Evolutionary conservation across 2,888 invertebrate species (phyloP).

Genomic region (Erebia aethiops): DNA sequence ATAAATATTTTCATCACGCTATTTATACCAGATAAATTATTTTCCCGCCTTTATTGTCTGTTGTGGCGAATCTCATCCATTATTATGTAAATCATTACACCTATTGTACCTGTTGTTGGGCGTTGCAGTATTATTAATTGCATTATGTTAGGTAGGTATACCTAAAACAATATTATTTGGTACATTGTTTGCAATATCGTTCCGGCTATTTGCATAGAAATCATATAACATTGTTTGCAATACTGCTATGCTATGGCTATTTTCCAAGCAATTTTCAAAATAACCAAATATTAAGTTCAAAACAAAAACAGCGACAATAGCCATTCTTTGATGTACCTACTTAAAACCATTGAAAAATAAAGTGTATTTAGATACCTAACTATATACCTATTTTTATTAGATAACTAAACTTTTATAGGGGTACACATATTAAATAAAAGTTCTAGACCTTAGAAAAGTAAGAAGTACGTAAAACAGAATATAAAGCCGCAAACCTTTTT

Average conservation of each 20-base stretch:
- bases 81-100: slow-evolving; percentile 6
- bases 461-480: too few relatives aligned
- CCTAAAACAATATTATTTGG: background rate
- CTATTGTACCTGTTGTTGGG: slow-evolving; percentile 4
- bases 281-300: too few relatives aligned
- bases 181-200: background rate
- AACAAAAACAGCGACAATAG: too few relatives aligned
- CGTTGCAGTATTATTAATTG: background rate
- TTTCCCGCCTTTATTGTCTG: slow-evolving; percentile 1
- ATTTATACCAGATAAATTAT: slow-evolving; percentile 1
- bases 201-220: slow-evolving; percentile 9
- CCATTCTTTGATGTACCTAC: too few relatives aligned
- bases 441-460: too few relatives aligned
- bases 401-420: too few relatives aligned
- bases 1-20: background rate
- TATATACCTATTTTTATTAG: too few relatives aligned
- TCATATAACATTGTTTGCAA: background rate
- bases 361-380: too few relatives aligned
- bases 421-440: too few relatives aligned
- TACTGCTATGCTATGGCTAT: background rate
- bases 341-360: too few relatives aligned
- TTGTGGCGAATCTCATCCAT: background rate
- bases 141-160: too few relatives aligned
- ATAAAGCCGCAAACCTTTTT: too few relatives aligned
- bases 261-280: background rate